Evolutionary conservation across 2,797 vertebrate species (phyloP), one percentile per base, ranked within the genome.

Genomic region (Halcyon leucocephala): DNA sequence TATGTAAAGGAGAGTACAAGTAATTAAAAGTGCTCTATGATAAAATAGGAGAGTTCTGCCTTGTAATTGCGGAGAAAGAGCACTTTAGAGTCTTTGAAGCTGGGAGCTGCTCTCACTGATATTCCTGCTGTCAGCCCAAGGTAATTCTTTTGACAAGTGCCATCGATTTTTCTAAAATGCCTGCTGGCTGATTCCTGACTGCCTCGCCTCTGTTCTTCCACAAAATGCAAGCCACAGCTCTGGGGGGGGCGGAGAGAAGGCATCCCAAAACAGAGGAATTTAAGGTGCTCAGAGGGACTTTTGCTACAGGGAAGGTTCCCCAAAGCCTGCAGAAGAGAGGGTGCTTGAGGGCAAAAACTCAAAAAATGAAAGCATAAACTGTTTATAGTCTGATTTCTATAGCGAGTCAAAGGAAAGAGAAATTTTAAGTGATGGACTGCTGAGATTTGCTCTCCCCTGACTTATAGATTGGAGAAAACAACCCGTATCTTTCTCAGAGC

Each of bases 101-200:
- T 31, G 52, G 37, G 42, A 86, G 54, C 46, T 72, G 64, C 35
- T 89, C 60, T 87, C 25, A 2, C 37, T 25, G 65, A 18, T 76
- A 31, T n/a, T 70, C n/a, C 39, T 67, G 66, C 58, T 88, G 58
- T 49, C 85, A 86, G 70, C 39, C 64, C 66, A 66, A 82, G 55
- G 44, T 39, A 70, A 49, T 41, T 76, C 80, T 89, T 88, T 52
- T 14, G 70, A 79, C 66, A 86, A 18, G 64, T 64, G 73, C 73
- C 77, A 93, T 71, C 2, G 77, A 86, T 96, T 96, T 93, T 89
- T 90, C 66, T 79, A 22, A 89, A 91, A 67, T 82, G 80, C 60
- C 82, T 87, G 28, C 71, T 46, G 80, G 39, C 42, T 86, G 72
- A 66, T 44, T 94, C 77, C 74, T n/a, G 41, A 17, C 66, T 64